Conservation (phyloP, 2,113 vertebrate species). For the Megaceryle torquata region DNA sequence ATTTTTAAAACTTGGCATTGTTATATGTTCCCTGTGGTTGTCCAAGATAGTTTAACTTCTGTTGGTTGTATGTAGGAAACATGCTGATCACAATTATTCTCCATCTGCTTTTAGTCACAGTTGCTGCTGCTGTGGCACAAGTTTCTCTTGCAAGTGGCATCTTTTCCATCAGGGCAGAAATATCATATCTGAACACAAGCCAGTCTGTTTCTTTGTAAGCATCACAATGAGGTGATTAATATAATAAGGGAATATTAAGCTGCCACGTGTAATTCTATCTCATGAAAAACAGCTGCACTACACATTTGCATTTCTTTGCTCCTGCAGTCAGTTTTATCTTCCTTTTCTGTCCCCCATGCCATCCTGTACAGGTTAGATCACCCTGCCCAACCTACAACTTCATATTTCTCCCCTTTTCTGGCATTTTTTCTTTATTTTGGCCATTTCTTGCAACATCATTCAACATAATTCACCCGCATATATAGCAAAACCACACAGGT, state of each 20-base stretch:
- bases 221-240: not conserved
- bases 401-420: not conserved
- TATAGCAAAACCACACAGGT: not conserved
- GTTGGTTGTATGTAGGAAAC: not conserved
- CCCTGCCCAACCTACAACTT: not conserved
- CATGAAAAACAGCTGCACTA: not conserved
- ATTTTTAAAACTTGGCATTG: not conserved
- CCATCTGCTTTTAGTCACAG: slow-evolving; percentile 14
- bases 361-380: not conserved
- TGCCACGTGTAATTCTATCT: not conserved
- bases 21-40: not conserved
- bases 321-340: not conserved
- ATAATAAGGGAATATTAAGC: not conserved
- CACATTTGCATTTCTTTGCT: not conserved
- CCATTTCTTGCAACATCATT: not conserved
- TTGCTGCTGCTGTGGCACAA: not conserved
- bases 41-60: not conserved
- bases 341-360: not conserved
- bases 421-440: not conserved
- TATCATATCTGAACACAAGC: not conserved
- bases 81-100: not conserved
- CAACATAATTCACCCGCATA: not conserved
- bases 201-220: not conserved
- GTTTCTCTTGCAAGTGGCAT: not conserved
- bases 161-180: not conserved